Percentiles rank a stretch among this genome's conserved stretches.
Evolutionary conservation across 1,140 invertebrate species (phyloP).

Genomic region (Anastrepha obliqua): DNA sequence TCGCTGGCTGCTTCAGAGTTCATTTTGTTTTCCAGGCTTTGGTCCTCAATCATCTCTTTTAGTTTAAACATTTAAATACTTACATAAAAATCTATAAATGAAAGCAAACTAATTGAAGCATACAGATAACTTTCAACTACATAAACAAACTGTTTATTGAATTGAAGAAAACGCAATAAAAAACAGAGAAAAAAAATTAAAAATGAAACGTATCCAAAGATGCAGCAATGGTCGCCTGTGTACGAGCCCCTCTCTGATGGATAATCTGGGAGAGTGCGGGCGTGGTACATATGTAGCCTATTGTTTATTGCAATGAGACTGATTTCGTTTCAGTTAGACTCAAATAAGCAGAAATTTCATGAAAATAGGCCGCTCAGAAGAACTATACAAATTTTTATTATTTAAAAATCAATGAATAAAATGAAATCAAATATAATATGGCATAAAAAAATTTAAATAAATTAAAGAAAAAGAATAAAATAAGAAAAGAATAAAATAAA

Average conservation of each 20-base stretch:
- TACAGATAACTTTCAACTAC: not conserved
- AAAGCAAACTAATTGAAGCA: conserved; percentile 6
- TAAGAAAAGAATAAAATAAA: conserved; percentile 58
- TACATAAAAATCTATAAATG: not conserved
- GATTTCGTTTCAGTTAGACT: conserved; percentile 69
- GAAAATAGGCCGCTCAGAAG: too few relatives aligned
- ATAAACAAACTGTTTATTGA: not conserved
- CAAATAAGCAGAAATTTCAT: too few relatives aligned
- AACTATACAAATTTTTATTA: not conserved
- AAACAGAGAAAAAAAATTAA: not conserved
- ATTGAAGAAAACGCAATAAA: not conserved
- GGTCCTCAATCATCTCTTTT: not conserved
- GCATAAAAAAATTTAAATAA: conserved; percentile 60
- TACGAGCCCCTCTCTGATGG: not conserved
- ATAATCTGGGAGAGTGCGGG: not conserved
- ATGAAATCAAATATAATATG: conserved; percentile 57
- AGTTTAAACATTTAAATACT: not conserved
- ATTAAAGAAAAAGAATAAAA: conserved; percentile 24
- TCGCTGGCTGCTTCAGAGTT: not conserved
- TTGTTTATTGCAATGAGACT: conserved; percentile 64
- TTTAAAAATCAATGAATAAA: conserved; percentile 56
- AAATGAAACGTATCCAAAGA: not conserved
- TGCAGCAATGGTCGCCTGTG: not conserved
- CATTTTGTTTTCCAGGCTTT: conserved; percentile 14
- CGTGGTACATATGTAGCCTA: not conserved